A percentile compares a stretch with the other conserved stretches of the same genome.
Conservation (phyloP, 2,888 invertebrate species). For the Amorpha juglandis region DNA sequence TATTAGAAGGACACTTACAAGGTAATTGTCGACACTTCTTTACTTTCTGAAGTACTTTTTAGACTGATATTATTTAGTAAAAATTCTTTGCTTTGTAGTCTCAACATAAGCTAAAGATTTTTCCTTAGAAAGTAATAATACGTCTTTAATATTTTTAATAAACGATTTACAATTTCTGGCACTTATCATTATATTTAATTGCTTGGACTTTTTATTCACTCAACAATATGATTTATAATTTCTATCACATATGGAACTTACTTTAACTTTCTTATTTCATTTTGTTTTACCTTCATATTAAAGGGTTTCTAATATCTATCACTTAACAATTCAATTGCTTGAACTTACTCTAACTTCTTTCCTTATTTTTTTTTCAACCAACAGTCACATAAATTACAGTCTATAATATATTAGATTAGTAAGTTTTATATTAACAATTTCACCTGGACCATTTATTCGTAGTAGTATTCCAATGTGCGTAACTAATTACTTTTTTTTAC, state of each 20-base stretch:
- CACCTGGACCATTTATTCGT: too few relatives aligned
- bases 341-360: too few relatives aligned
- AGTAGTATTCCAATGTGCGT: too few relatives aligned
- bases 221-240: too few relatives aligned
- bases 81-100: background rate
- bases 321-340: background rate
- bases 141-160: background rate
- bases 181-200: background rate
- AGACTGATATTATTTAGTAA: background rate
- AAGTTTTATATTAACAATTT: too few relatives aligned
- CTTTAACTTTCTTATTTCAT: too few relatives aligned
- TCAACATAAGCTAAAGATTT: background rate
- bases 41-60: background rate
- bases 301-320: background rate
- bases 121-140: background rate
- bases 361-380: too few relatives aligned
- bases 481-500: background rate
- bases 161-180: background rate
- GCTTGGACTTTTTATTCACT: too few relatives aligned
- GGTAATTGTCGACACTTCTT: background rate
- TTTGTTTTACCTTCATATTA: too few relatives aligned
- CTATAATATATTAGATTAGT: too few relatives aligned
- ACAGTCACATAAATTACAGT: too few relatives aligned
- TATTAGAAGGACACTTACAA: conserved; percentile 1
- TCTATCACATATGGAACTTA: too few relatives aligned